Base-by-base conservation (phyloP, 2,113 vertebrate species). In the Perca schrenkii region DNA sequence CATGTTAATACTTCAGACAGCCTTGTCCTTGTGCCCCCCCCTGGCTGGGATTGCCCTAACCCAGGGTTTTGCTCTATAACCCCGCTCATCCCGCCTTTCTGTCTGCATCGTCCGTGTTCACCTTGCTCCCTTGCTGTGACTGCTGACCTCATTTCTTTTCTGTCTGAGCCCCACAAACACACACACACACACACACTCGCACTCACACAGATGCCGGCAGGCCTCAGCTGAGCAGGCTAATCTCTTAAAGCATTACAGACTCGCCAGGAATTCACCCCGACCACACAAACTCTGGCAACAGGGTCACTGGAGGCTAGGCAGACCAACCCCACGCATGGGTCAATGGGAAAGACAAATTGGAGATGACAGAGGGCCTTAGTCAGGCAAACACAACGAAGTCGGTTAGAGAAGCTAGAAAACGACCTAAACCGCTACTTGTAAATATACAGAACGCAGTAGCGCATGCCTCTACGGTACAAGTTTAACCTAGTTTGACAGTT, bases 141-240 rank as follows among this genome's bases (percentile, higher is more conserved):
- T 85, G 84, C 72, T 91, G 87, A 91, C 82, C 85, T 89, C 81
- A 62, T 89, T 88, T 87, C 43, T 50, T 10, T 81, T 74, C 73
- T 2, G n/a, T 80, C 88, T 63, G 65, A 90, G 83, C 77, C 54
- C 2, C 84, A 65, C 77, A 64, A 46, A 19, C 31, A 61, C 58
- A 16, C 62, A 63, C 67, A 70, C 52, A 54, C 50, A 21, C 54
- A 17, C 61, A 67, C 75, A 53, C 70, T 70, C 73, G 52, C 62
- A 61, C 83, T 6, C 25, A 5, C 82, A 69, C 43, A 62, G 22
- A 87, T 72, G 68, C 88, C 47, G 22, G 50, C 52, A 80, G 76
- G 86, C 79, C 91, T 93, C 88, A 87, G 87, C 86, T 92, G 92
- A 93, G 88, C 83, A 49, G 85, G 86, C 91, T 94, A 91, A 92